Conservation (phyloP, 2,797 vertebrate species). For the Poecilia wingei region DNA sequence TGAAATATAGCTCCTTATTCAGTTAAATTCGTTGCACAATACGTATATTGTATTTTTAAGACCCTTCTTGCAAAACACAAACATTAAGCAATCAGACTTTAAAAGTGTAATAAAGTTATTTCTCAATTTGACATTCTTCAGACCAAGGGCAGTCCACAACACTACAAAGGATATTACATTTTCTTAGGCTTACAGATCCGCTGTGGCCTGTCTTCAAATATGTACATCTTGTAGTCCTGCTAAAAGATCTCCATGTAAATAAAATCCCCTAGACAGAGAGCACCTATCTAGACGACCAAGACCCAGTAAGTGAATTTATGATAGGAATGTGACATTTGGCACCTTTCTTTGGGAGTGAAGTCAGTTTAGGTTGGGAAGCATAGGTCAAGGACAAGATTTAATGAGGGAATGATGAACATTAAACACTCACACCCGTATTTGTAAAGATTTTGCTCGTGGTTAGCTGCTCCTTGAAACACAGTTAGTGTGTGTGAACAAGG, state of each 20-base stretch:
- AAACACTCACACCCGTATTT: background rate
- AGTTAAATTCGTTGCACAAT: background rate
- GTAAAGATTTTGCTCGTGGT: background rate
- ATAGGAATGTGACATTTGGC: too few relatives aligned
- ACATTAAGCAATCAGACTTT: background rate
- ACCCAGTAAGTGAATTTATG: too few relatives aligned
- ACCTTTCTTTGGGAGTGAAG: too few relatives aligned
- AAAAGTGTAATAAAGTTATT: background rate
- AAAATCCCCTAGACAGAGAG: background rate
- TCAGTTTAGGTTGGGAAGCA: too few relatives aligned
- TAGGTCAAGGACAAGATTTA: slow-evolving; percentile 21
- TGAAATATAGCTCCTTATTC: background rate
- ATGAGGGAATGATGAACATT: slow-evolving; percentile 9
- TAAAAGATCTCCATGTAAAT: background rate
- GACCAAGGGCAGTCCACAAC: background rate
- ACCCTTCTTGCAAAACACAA: background rate
- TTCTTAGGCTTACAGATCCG: background rate
- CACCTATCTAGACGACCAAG: background rate
- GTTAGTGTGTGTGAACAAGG: background rate
- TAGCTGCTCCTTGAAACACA: slow-evolving; percentile 3
- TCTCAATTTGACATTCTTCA: background rate
- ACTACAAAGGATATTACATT: background rate
- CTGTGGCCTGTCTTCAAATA: background rate
- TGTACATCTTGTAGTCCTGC: background rate
- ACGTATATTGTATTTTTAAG: background rate